phyloP scores from a whole-genome alignment of 2,797 vertebrate species.

The Petrocephalus schoutedeni region DNA sequence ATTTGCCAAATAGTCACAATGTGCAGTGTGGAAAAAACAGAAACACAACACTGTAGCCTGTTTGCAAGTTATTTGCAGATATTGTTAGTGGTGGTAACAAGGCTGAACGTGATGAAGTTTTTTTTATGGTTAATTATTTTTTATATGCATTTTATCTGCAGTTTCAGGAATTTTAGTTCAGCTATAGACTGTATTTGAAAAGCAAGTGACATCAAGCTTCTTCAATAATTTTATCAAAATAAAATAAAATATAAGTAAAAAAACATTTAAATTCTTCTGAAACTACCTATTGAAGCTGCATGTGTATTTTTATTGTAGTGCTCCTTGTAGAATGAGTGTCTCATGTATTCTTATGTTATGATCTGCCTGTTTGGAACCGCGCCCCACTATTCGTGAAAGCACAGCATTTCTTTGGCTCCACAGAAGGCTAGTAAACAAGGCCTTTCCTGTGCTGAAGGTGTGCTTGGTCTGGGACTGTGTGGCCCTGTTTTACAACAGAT shows the following conservation, averaged over 20 bases:
- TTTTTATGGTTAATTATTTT: not conserved
- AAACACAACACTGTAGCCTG: not conserved
- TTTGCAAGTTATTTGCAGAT: not conserved
- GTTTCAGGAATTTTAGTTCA: not conserved
- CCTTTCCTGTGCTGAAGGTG: not conserved
- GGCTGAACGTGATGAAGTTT: not conserved
- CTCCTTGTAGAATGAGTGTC: not conserved
- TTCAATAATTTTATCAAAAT: not conserved
- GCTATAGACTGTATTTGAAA: not conserved
- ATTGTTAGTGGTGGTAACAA: not conserved
- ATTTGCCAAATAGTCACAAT: not conserved
- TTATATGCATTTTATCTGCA: not conserved
- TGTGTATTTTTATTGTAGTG: not conserved
- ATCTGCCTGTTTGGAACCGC: not conserved
- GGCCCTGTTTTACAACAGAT: not conserved
- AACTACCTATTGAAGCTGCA: no score
- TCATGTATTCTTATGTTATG: not conserved
- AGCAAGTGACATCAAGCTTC: not conserved
- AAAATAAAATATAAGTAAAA: not conserved
- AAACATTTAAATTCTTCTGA: not conserved
- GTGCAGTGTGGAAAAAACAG: not conserved
- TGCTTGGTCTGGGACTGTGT: not conserved
- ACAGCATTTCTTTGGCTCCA: not conserved
- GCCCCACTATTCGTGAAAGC: not conserved
- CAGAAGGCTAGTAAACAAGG: not conserved